These are phyloP conservation scores for Phymatocera aterrima DNA, from an alignment of 2,888 invertebrate species.

Conservation along the genomic window DNA sequence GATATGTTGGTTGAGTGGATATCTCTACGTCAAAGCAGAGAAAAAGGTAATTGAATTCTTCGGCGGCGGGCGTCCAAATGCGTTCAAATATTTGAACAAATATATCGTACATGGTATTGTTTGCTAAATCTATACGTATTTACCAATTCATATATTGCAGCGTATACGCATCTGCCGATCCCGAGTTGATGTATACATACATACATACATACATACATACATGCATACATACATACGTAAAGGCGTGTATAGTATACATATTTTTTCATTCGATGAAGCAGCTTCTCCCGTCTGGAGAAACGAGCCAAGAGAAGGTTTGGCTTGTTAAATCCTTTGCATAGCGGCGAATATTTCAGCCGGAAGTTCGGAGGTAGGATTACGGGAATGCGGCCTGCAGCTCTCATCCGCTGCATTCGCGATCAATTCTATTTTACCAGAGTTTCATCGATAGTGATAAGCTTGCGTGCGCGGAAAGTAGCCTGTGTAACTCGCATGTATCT, in stretches of 20 bases:
- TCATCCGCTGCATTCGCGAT: background rate
- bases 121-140: background rate
- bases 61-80: conserved; percentile 9
- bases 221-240: too few relatives aligned
- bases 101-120: too few relatives aligned
- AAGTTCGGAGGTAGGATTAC: conserved; percentile 9
- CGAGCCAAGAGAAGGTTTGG: background rate
- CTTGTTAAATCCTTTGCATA: conserved; percentile 4
- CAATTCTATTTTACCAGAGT: too few relatives aligned
- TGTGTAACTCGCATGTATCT: too few relatives aligned
- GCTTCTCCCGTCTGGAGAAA: background rate
- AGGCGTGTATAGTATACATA: too few relatives aligned
- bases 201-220: background rate
- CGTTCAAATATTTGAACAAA: conserved; percentile 31
- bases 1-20: background rate
- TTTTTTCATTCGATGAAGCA: background rate
- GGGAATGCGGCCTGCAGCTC: too few relatives aligned
- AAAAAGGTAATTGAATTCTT: background rate
- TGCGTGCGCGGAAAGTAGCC: too few relatives aligned
- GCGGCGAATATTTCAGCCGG: background rate
- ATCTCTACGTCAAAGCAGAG: background rate
- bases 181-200: background rate
- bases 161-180: background rate
- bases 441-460: too few relatives aligned
- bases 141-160: background rate